Evolutionary conservation across 2,113 vertebrate species (phyloP).

Genomic region (Regulus satrapa): DNA sequence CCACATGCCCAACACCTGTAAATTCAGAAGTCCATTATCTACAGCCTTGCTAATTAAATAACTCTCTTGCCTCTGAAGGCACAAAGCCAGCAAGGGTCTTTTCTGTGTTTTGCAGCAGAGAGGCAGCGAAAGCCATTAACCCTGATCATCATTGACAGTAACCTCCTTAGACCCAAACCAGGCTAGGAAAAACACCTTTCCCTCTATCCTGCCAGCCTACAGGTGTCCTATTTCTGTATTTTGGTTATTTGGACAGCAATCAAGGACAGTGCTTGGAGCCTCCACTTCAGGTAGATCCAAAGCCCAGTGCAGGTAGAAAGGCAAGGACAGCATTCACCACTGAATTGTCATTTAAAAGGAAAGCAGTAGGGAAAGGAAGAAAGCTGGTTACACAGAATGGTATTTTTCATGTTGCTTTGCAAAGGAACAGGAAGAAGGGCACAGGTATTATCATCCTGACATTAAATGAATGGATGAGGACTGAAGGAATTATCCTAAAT

Average conservation of each 20-base stretch:
- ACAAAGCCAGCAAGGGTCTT: neutral
- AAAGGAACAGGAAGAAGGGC: neutral
- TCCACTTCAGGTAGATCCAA: neutral
- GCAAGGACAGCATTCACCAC: neutral
- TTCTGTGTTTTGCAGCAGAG: neutral
- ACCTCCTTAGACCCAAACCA: neutral
- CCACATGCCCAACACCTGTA: neutral
- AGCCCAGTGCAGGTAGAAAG: neutral
- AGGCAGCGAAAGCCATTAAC: neutral
- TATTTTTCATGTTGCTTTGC: neutral
- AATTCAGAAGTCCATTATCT: neutral
- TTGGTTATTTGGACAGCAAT: neutral
- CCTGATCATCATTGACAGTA: rapidly evolving
- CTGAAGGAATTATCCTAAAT: neutral
- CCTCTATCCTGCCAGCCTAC: rapidly evolving
- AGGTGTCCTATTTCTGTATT: neutral
- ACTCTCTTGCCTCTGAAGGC: neutral
- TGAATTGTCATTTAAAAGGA: neutral
- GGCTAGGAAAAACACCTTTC: neutral
- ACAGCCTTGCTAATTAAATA: neutral
- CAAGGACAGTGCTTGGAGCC: neutral
- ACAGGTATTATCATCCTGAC: neutral
- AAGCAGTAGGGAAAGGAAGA: neutral
- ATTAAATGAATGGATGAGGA: neutral
- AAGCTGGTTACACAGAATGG: neutral